These are phyloP conservation scores for Lacerta bilineata DNA, from an alignment of 2,797 vertebrate genomes.

Conservation along the genomic window DNA sequence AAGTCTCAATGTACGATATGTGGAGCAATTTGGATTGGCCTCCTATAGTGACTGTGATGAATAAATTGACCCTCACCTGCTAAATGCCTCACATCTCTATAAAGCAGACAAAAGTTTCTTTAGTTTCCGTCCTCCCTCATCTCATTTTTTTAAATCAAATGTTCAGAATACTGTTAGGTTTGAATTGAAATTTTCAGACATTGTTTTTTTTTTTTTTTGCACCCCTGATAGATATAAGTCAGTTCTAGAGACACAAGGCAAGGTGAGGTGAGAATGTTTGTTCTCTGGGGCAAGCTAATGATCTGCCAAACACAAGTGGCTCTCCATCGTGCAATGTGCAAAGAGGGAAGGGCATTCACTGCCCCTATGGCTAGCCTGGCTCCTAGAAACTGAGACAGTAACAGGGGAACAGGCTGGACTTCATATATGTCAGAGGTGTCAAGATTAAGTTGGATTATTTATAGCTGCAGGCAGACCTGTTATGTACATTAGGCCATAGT, in stretches of 20 bases:
- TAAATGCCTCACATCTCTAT: background rate
- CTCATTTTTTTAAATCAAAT: background rate
- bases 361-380: background rate
- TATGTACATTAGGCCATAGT: background rate
- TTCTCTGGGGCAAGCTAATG: background rate
- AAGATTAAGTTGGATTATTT: constrained; percentile 14
- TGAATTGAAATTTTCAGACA: background rate
- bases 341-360: background rate
- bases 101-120: background rate
- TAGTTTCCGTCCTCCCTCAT: background rate
- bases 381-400: background rate
- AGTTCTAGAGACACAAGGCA: background rate
- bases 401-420: background rate
- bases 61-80: background rate
- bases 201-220: background rate
- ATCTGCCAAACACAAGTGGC: background rate
- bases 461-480: background rate
- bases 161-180: background rate
- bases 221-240: background rate
- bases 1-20: background rate
- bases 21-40: background rate
- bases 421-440: constrained; percentile 15
- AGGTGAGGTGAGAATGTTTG: too few relatives aligned
- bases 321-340: background rate
- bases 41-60: background rate